A percentile compares a stretch with the other conserved stretches of the same genome.
Evolutionary conservation across 2,113 vertebrate genomes (phyloP).

Genomic region (Oreochromis tanganicae): DNA sequence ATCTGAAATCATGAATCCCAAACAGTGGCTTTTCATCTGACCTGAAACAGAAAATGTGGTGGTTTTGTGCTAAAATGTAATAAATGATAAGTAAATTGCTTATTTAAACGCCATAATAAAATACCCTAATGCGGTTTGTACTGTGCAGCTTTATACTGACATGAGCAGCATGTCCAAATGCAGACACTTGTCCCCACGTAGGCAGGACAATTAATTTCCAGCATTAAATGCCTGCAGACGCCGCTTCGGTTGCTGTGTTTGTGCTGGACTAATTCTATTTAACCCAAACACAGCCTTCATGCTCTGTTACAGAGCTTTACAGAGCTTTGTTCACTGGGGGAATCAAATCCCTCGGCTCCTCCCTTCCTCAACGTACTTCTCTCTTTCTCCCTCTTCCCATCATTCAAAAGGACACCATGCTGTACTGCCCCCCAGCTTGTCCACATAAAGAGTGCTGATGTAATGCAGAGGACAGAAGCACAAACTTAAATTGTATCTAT

Average conservation of each 20-base stretch:
- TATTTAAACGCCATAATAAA: not conserved
- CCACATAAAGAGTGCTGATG: constrained; percentile 14
- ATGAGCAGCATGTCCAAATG: not conserved
- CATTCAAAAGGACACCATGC: constrained; percentile 7
- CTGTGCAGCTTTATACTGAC: not conserved
- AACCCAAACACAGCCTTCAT: constrained; percentile 20
- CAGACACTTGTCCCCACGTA: not conserved
- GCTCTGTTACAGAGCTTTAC: constrained; percentile 42
- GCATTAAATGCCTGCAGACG: not conserved
- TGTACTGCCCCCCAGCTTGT: not conserved
- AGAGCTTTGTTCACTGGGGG: constrained; percentile 31
- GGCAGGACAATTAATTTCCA: not conserved
- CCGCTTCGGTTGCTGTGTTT: constrained; percentile 4
- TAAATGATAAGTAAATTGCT: not conserved
- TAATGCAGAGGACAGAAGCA: not conserved
- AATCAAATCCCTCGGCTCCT: constrained; percentile 19
- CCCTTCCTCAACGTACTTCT: not conserved
- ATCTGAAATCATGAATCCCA: not conserved
- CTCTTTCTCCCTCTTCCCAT: not conserved
- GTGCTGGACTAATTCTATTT: constrained; percentile 26
- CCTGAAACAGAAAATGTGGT: not conserved
- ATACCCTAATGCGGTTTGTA: not conserved
- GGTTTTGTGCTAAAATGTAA: not conserved
- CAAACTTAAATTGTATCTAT: not conserved
- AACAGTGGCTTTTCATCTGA: not conserved